These are phyloP conservation scores for Magallana nippona DNA, from an alignment of 2,888 invertebrate genomes.

Conservation along the genomic window DNA sequence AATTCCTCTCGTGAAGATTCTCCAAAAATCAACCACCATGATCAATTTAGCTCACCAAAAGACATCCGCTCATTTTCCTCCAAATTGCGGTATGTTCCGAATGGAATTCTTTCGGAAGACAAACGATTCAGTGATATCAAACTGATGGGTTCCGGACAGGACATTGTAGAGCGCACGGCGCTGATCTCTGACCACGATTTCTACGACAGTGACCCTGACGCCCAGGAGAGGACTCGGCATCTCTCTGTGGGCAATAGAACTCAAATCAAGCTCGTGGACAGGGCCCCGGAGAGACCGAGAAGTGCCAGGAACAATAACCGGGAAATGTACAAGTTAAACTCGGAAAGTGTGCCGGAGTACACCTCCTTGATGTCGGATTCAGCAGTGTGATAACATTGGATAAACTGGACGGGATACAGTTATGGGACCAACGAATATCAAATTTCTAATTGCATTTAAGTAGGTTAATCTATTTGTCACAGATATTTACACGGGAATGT, in stretches of 20 bases:
- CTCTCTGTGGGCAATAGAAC: constrained; percentile 45
- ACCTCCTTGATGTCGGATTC: background rate
- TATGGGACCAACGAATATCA: background rate
- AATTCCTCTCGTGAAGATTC: constrained; percentile 48
- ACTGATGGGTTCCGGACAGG: constrained; percentile 46
- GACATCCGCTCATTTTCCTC: background rate
- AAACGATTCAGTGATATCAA: constrained; percentile 38
- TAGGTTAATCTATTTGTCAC: too few relatives aligned
- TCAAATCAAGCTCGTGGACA: constrained; percentile 7
- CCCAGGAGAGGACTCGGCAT: constrained; percentile 28
- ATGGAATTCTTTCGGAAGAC: constrained; percentile 48
- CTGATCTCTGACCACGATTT: constrained; percentile 41
- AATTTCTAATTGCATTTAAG: too few relatives aligned
- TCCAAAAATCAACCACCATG: constrained; percentile 12
- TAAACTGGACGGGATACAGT: background rate
- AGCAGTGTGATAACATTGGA: background rate
- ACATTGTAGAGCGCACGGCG: constrained; percentile 44
- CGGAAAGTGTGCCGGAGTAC: constrained; percentile 1
- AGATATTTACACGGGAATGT: too few relatives aligned
- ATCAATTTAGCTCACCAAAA: constrained; percentile 10
- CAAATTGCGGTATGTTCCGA: constrained; percentile 37
- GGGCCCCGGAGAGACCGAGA: constrained; percentile 8
- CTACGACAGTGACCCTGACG: constrained; percentile 39
- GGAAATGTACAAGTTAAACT: constrained; percentile 1
- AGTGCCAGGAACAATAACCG: constrained; percentile 22